These are phyloP conservation scores for Thunnus maccoyii DNA, from an alignment of 2,113 vertebrate genomes.

Conservation along the genomic window DNA sequence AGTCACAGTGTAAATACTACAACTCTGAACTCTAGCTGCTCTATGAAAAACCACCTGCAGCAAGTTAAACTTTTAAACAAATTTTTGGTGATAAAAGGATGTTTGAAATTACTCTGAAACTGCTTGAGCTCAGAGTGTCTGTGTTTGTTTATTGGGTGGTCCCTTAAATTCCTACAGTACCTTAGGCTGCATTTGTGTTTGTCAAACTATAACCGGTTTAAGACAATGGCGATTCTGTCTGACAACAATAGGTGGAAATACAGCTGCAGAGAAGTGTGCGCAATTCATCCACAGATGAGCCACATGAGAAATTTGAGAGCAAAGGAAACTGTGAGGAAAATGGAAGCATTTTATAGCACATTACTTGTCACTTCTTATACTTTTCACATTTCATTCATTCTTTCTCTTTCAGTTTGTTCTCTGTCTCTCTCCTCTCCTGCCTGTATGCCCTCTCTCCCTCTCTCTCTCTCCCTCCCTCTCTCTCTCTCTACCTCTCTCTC, in stretches of 20 bases:
- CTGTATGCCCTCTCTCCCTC: slow-evolving; percentile 8
- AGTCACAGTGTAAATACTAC: slow-evolving; percentile 50
- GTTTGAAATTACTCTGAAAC: slow-evolving; percentile 26
- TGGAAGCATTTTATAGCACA: slow-evolving; percentile 42
- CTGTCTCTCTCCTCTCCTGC: slow-evolving; percentile 46
- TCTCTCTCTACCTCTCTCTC: slow-evolving; percentile 18
- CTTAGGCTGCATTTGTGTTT: slow-evolving; percentile 69
- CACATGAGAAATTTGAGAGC: slow-evolving; percentile 65
- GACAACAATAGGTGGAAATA: slow-evolving; percentile 82
- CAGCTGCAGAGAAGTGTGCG: slow-evolving; percentile 70
- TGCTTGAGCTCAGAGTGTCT: slow-evolving; percentile 1
- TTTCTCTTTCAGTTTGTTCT: slow-evolving; percentile 24
- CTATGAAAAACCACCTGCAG: slow-evolving; percentile 23
- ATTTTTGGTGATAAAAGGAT: slow-evolving; percentile 5
- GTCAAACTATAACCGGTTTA: slow-evolving; percentile 74
- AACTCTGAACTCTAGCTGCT: background rate
- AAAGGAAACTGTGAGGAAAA: slow-evolving; percentile 63
- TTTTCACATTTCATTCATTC: slow-evolving; percentile 82
- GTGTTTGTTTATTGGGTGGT: slow-evolving; percentile 79
- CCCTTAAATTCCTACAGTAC: slow-evolving; percentile 73
- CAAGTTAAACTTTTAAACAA: slow-evolving; percentile 19
- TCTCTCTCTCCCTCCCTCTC: slow-evolving; percentile 45
- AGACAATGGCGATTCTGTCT: slow-evolving; percentile 80
- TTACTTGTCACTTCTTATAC: slow-evolving; percentile 47
- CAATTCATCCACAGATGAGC: slow-evolving; percentile 66